phyloP scores from a whole-genome alignment of 2,888 invertebrate genomes.

The Parnassius glacialis region DNA sequence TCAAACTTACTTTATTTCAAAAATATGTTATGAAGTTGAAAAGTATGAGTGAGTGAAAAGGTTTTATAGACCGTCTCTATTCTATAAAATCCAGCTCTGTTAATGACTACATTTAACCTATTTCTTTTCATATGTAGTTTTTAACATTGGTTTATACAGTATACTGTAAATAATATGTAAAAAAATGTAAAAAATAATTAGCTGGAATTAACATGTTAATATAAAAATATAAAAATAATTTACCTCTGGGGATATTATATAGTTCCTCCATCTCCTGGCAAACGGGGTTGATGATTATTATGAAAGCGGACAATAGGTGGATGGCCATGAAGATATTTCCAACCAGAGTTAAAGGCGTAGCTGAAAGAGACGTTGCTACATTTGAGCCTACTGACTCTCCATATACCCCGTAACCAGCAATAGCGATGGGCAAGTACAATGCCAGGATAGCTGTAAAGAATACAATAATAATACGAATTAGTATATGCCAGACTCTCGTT shows the following conservation, averaged over 20 bases:
- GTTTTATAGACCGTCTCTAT: too few species aligned
- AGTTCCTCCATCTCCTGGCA: slow-evolving; percentile 86
- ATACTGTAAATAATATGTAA: too few species aligned
- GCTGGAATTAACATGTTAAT: not conserved
- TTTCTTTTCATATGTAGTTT: too few species aligned
- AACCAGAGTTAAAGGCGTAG: slow-evolving; percentile 76
- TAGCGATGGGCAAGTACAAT: slow-evolving; percentile 82
- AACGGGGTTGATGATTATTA: slow-evolving; percentile 86
- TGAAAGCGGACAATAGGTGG: slow-evolving; percentile 84
- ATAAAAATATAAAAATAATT: slow-evolving; percentile 29
- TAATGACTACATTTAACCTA: too few species aligned
- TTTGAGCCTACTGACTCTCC: slow-evolving; percentile 82
- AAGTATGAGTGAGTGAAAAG: too few species aligned
- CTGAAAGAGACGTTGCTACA: slow-evolving; percentile 77
- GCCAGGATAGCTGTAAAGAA: slow-evolving; percentile 71
- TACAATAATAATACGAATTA: not conserved
- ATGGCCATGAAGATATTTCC: slow-evolving; percentile 83
- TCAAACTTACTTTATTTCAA: too few species aligned
- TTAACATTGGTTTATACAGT: too few species aligned
- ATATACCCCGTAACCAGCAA: slow-evolving; percentile 83
- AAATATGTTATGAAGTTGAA: too few species aligned
- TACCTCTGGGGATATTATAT: slow-evolving; percentile 82
- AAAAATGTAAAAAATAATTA: too few species aligned
- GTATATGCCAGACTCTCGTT: too few species aligned
- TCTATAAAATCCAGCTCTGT: too few species aligned